These are phyloP conservation scores for Cantharis rustica DNA, from an alignment of 2,888 invertebrate species.

Conservation along the genomic window DNA sequence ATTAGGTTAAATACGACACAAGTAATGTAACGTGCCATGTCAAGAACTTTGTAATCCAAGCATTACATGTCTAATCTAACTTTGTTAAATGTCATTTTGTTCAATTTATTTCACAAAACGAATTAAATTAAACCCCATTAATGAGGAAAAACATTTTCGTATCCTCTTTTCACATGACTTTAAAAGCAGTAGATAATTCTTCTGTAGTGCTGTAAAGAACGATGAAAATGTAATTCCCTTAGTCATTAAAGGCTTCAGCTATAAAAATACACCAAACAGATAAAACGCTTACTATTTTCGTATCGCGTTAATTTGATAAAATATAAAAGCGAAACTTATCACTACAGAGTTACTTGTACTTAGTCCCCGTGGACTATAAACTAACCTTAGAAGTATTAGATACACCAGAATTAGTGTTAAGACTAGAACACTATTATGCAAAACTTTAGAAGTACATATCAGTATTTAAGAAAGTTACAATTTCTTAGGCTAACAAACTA, in stretches of 20 bases:
- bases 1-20: conserved; percentile 6
- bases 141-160: background rate
- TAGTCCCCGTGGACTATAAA: background rate
- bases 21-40: conserved; percentile 13
- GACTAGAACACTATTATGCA: too few relatives aligned
- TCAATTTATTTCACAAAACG: background rate
- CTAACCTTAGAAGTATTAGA: background rate
- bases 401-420: background rate
- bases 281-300: background rate
- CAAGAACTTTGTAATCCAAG: conserved; percentile 16
- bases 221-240: background rate
- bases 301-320: background rate
- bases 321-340: background rate
- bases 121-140: background rate
- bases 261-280: background rate
- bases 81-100: conserved; percentile 15
- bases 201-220: background rate
- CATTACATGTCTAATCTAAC: conserved; percentile 14
- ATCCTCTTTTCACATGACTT: background rate
- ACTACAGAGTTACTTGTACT: background rate
- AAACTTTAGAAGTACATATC: background rate
- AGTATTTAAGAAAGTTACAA: background rate
- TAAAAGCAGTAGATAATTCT: background rate
- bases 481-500: background rate
- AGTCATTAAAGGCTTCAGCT: background rate